Conservation (phyloP, 2,888 invertebrate species). For the Athalia rosae region DNA sequence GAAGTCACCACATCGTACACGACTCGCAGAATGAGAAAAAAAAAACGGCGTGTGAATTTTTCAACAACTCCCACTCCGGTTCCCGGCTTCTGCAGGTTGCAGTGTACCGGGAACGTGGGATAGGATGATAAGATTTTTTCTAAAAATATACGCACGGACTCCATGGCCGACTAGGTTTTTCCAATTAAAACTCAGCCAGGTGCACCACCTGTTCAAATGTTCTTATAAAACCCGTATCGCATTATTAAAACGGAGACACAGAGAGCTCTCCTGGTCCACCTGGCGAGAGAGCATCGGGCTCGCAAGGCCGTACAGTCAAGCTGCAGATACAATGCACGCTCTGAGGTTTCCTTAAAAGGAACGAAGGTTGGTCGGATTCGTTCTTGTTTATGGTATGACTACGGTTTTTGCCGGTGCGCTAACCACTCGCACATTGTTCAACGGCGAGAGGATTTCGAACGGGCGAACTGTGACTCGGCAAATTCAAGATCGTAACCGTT, state of each 20-base stretch:
- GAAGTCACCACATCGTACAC: no score
- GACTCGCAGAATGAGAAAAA: no score
- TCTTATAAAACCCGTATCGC: slow-evolving; percentile 23
- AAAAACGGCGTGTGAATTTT: no score
- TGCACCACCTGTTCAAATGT: slow-evolving; percentile 32
- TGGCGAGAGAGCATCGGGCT: slow-evolving; percentile 12
- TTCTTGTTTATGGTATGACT: not conserved
- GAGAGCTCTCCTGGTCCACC: not conserved
- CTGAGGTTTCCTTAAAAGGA: slow-evolving; percentile 34
- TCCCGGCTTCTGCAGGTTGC: not conserved
- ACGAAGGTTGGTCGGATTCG: slow-evolving; percentile 9
- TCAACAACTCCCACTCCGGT: not conserved
- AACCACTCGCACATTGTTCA: not conserved
- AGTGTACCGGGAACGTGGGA: not conserved
- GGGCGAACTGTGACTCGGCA: not conserved
- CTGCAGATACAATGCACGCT: not conserved
- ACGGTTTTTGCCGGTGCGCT: not conserved
- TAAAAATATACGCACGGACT: slow-evolving; percentile 25
- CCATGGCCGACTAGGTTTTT: not conserved
- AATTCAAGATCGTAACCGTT: slow-evolving; percentile 9
- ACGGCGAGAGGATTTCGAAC: not conserved
- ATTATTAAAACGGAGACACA: slow-evolving; percentile 14
- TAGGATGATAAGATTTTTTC: slow-evolving; percentile 17
- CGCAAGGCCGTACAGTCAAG: slow-evolving; percentile 21
- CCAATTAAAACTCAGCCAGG: slow-evolving; percentile 23